Evolutionary conservation across 2,113 vertebrate genomes (phyloP), one percentile per base, ranked within the genome.

Genomic region (Tragelaphus strepsiceros): DNA sequence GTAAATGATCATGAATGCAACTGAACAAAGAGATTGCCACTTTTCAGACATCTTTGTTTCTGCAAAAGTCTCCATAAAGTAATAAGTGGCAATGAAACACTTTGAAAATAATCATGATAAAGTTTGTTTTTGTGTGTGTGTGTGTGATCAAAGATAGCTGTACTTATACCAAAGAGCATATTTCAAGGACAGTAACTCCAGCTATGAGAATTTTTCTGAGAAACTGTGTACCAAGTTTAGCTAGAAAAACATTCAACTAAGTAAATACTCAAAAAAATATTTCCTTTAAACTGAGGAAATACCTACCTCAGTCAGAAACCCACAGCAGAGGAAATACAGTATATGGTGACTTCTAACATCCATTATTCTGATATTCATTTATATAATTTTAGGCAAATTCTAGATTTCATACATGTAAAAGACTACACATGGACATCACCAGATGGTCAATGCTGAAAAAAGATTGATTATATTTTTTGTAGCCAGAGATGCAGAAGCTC

Each of bases 31-130:
- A 92, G 39, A 71, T 2, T 92, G 35, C 5, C 19, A 89, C 53
- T 64, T 88, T 95, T 39, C 16, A 64, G 64, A 94, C 9, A 49
- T 54, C 26, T 85, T 95, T 87, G 8, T 96, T 53, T 97, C 74
- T 67, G 30, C 6, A 56, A 96, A 94, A 81, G 39, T 83, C 39
- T 58, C 24, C 39, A 10, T 61, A 54, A 77, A 90, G 80, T 93
- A 96, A 96, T 97, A 96, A 97, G 78, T 88, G 85, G 54, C 77
- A 94, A 98, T 86, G 32, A 93, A 95, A 6, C 7, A 26, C 49
- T 93, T 92, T 94, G 77, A 89, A 96, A 97, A 91, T n/a, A 24
- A 90, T 54, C 15, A 85, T 22, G 7, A 19, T 56, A 78, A 46
- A 77, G 64, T 61, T 90, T 21, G 92, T 74, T 92, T 93, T 74